phyloP scores from a whole-genome alignment of 2,113 vertebrate species.

The Vicugna pacos region DNA sequence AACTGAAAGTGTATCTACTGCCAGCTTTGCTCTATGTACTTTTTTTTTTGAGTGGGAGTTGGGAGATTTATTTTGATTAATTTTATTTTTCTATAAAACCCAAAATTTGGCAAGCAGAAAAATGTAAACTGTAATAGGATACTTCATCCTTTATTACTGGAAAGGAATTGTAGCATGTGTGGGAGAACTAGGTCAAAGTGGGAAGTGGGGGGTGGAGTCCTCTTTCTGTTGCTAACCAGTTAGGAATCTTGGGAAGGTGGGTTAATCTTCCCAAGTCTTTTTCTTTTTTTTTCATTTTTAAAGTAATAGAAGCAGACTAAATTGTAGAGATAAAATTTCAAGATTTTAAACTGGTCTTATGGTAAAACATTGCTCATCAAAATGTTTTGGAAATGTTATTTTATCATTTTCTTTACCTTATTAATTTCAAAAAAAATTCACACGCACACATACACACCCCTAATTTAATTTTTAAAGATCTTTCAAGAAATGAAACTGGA shows the following conservation, averaged over 20 bases:
- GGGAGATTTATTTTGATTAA: constrained; percentile 11
- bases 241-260: neutral
- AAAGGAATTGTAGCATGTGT: neutral
- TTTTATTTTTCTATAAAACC: constrained; percentile 20
- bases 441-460: neutral
- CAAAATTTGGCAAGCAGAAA: constrained; percentile 14
- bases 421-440: constrained; percentile 21
- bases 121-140: neutral
- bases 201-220: neutral
- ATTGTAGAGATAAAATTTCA: neutral
- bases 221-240: neutral
- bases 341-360: neutral
- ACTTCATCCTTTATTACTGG: neutral
- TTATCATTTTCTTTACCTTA: neutral
- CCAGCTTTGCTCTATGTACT: neutral
- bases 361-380: neutral
- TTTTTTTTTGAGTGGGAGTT: neutral
- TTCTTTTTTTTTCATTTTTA: neutral
- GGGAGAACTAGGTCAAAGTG: neutral
- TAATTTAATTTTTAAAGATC: neutral
- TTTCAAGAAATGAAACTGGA: neutral
- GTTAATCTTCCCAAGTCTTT: neutral
- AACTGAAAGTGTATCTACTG: neutral
- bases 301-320: neutral
- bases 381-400: neutral